Evolutionary conservation across 2,797 vertebrate genomes (phyloP).

Genomic region (Aulostomus chinensis): DNA sequence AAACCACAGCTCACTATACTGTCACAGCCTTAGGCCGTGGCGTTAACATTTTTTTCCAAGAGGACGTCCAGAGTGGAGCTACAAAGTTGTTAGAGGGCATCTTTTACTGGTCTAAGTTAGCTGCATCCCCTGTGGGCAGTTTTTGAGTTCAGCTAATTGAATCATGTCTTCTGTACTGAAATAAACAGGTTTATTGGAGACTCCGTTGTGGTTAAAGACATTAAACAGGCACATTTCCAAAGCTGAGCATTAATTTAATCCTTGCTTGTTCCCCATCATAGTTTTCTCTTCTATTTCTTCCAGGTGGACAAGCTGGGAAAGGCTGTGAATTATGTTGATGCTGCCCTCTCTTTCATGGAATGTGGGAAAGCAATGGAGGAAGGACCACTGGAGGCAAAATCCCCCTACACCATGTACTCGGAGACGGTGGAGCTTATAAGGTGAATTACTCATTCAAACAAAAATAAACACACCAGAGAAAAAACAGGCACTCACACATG

Average conservation of each 20-base stretch:
- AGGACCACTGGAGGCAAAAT: conserved; percentile 96
- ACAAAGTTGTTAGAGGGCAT: not conserved
- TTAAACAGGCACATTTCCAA: not conserved
- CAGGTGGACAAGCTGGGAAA: conserved; percentile 98
- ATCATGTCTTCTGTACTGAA: too few species aligned
- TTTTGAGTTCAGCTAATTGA: not conserved
- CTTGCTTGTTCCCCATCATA: not conserved
- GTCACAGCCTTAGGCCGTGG: not conserved
- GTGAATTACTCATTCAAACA: conserved; percentile 64
- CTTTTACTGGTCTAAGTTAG: not conserved
- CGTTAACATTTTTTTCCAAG: not conserved
- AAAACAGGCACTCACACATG: not conserved
- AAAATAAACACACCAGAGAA: not conserved
- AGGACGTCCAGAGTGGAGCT: not conserved
- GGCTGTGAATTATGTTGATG: conserved; percentile 95
- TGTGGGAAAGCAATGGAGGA: conserved; percentile 99
- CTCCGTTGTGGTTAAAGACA: not conserved
- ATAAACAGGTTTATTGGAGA: too few species aligned
- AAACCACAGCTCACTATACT: too few species aligned
- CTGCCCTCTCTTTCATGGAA: conserved; percentile 97
- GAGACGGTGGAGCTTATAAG: conserved; percentile 98
- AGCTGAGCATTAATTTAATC: not conserved
- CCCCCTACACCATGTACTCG: conserved; percentile 97
- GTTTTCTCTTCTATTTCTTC: conserved; percentile 3
- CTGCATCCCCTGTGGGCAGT: not conserved